Base-by-base conservation (phyloP, 2,797 vertebrate species). In the Lemur catta region DNA sequence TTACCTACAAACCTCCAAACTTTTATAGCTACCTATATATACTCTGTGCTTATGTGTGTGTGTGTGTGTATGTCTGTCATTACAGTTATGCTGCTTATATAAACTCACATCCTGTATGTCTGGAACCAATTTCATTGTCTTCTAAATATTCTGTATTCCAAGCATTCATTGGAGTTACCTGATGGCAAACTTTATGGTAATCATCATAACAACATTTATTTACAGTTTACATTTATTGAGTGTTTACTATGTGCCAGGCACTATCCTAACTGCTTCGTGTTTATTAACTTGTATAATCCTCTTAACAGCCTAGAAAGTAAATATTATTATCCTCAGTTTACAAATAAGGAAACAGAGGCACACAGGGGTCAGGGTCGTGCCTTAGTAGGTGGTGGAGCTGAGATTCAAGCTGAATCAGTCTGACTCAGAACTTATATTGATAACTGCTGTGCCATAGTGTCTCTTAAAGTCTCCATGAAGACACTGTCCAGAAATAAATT, bases 251-350 rank as follows among this genome's bases (percentile, higher is more conserved):
- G 26, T 89, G 85, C 30, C 79, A 93, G 65, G 48, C 41, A 93
- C 61, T 81, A 65, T 85, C 46, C 59, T 94, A 69, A 89, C 63
- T 87, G 86, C 43, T 90, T 92, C 55, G 41, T 3, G 13, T 89
- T 94, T 96, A 95, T 88, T 96, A 93, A 84, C 55, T 80, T 92
- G 38, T 72, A 94, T 90, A 97, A 92, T 88, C 72, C 84, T 96
- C 75, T 84, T 94, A 96, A 91, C 76, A 95, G 89, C 41, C 48
- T 93, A 63, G 67, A 35, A 97, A 93, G 63, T 81, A 94, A 96
- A 96, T 74, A 61, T 59, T 59, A 33, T 63, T 94, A 71, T 79
- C 75, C 67, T 97, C 7, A 69, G 74, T 85, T 95, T 94, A 89
- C 7, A 33, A 59, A 74, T 57, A 82, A 94, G 74, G 78, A 82